Base-by-base conservation (phyloP, 92 coral and sea anemone species). In the Zoanthus gigantus region DNA sequence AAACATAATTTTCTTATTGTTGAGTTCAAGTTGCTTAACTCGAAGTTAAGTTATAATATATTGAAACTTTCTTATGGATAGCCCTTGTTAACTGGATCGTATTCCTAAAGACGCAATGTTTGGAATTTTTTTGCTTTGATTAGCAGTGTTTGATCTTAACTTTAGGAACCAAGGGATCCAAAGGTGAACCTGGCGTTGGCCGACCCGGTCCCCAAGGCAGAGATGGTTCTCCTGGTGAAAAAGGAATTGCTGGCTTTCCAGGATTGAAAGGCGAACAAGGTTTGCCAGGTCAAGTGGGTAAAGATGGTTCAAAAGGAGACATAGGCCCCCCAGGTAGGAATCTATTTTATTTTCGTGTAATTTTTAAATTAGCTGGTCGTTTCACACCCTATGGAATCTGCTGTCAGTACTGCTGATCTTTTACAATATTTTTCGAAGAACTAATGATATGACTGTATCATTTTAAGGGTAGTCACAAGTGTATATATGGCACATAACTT, bases 211-310 rank as follows among this genome's bases (percentile, higher is more conserved):
- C 52, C 11, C 69, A 60, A 29, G 88, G 88, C 14, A 13, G 15
- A 17, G 44, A 32, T 52, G 88, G 88, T 47, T 0, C 7, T 71
- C 69, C 34, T 17, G 88, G 88, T 72, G 69, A 84, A 5, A 84
- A 63, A 30, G 95, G 95, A 16, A 58, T 72, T 7, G 82, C 87
- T 16, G 92, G 92, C 10, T 85, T 87, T 31, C 83, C 90, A 29
- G 92, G 92, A 31, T 45, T 76, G 30, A 74, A 82, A 71, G 92
- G 92, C 57, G 88, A 82, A 6, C 81, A 37, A 16, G 92, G 92
- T 30, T 91, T 92, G 0, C 47, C 34, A 16, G 96, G 98, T 9
- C 86, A 76, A 14, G 85, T 82, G 72, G 98, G 98, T 16, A 42
- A 23, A 13, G 82, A 87, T 63, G 98, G 96, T 14, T 37, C 37